Evolutionary conservation across 2,888 invertebrate species (phyloP).

Genomic region (Gymnocheta viridis): DNA sequence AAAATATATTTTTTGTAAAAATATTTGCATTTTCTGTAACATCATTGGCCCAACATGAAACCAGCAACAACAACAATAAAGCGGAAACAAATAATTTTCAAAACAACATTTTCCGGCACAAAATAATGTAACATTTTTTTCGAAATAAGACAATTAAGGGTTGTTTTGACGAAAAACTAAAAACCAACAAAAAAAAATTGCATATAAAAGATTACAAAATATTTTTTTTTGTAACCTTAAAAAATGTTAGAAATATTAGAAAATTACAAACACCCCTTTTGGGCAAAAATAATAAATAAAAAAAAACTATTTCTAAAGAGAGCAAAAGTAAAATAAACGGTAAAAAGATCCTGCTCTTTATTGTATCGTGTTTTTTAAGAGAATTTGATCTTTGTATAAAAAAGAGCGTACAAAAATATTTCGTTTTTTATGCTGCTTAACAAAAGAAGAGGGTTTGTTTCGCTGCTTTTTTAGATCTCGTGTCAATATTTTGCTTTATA

Average conservation of each 20-base stretch:
- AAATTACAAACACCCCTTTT: conserved; percentile 55
- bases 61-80: conserved; percentile 62
- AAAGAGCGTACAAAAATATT: conserved; percentile 25
- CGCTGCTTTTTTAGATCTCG: conserved; percentile 67
- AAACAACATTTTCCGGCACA: conserved; percentile 46
- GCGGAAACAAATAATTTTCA: conserved; percentile 63
- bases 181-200: conserved; percentile 39
- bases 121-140: conserved; percentile 41
- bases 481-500: conserved; percentile 76
- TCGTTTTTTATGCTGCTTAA: conserved; percentile 21
- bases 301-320: conserved; percentile 20
- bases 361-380: conserved; percentile 43
- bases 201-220: conserved; percentile 54
- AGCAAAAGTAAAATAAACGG: not conserved
- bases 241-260: conserved; percentile 3
- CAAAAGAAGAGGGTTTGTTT: conserved; percentile 59
- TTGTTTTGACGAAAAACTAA: conserved; percentile 17
- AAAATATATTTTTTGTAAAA: conserved; percentile 75
- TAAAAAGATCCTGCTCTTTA: conserved; percentile 49
- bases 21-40: conserved; percentile 77
- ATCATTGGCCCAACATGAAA: conserved; percentile 76
- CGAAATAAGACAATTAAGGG: conserved; percentile 35
- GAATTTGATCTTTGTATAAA: conserved; percentile 72
- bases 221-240: conserved; percentile 48
- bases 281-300: not conserved